Evolutionary conservation across 2,888 invertebrate species (phyloP), one percentile per base, ranked within the genome.

Genomic region (Sesamia inferens): DNA sequence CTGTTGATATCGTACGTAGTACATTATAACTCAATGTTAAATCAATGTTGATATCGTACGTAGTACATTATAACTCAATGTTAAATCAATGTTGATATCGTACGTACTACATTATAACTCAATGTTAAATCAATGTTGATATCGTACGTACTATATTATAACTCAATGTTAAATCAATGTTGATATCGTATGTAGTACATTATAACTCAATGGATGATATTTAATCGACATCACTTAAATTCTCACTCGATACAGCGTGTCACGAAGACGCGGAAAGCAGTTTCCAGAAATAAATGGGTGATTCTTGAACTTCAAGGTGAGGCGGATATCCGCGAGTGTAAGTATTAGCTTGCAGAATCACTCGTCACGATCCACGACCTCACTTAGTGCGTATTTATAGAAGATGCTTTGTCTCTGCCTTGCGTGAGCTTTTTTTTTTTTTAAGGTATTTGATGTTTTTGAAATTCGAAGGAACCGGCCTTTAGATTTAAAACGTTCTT

Each of bases 291-390:
- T 81, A 81, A 79, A 81, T 72, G 44, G 61, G 59, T 68, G 62
- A 76, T 78, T 73, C 73, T 68, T 70, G 74, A 72, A 70, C 74
- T 80, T 74, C 88, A 88, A 89, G 88, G 89, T 85, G 80, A 81
- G 71, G 85, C 78, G 85, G 89, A 87, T 76, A 81, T 86, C 78
- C 88, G 84, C 83, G 69, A 83, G 82, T 83, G 77, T 78, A n/a
- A n/a, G 81, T 83, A 79, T 83, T 74, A 81, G 85, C 81, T 78
- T 68, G 86, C 79, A 78, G 76, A 84, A 81, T 72, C 72, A 73
- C 68, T 77, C 76, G 78, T 85, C 88, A 90, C 88, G 87, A 88
- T 77, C 84, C 88, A 90, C 87, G 88, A 89, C 59, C 68, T 71
- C 69, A 54, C 57, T 11, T 19, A 19, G 59, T 44, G 44, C 13